Conservation (phyloP, 2,888 invertebrate genomes). For the Campaea margaritaria region DNA sequence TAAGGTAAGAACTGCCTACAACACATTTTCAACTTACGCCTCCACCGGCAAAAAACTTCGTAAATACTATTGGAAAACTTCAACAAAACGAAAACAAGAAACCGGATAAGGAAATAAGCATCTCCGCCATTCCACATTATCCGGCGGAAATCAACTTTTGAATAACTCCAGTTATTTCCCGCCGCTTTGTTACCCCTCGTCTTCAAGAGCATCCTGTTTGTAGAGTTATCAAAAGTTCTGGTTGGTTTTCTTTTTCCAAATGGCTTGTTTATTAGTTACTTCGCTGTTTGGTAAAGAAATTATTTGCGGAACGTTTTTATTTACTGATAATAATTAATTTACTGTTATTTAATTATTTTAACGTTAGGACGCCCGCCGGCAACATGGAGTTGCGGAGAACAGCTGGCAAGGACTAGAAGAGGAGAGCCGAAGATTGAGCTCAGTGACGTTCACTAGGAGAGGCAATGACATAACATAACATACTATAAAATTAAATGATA, state of each 20-base stretch:
- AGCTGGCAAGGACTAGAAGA: too few species aligned
- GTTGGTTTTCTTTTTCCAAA: slow-evolving; percentile 18
- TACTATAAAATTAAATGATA: too few species aligned
- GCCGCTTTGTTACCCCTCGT: slow-evolving; percentile 19
- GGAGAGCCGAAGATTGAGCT: too few species aligned
- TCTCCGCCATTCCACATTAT: slow-evolving; percentile 21
- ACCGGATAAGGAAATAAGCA: slow-evolving; percentile 22
- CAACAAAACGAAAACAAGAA: slow-evolving; percentile 15
- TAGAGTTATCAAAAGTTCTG: slow-evolving; percentile 33
- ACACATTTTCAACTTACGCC: too few species aligned
- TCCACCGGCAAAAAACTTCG: not conserved
- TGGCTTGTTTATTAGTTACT: slow-evolving; percentile 27
- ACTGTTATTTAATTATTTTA: not conserved
- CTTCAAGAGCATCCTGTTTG: slow-evolving; percentile 11
- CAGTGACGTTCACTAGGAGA: too few species aligned
- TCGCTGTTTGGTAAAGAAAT: slow-evolving; percentile 11
- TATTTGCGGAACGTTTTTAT: slow-evolving; percentile 11
- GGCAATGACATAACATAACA: too few species aligned
- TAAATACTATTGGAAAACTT: slow-evolving; percentile 15
- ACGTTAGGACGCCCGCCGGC: too few species aligned
- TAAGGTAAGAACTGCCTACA: too few species aligned
- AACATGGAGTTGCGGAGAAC: too few species aligned
- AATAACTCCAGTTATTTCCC: slow-evolving; percentile 33
- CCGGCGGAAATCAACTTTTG: slow-evolving; percentile 34
- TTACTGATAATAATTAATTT: not conserved